A percentile compares a stretch with the other conserved stretches of the same genome.
Evolutionary conservation across 2,113 vertebrate species (phyloP).

Genomic region (Tricholaema leucomelas): DNA sequence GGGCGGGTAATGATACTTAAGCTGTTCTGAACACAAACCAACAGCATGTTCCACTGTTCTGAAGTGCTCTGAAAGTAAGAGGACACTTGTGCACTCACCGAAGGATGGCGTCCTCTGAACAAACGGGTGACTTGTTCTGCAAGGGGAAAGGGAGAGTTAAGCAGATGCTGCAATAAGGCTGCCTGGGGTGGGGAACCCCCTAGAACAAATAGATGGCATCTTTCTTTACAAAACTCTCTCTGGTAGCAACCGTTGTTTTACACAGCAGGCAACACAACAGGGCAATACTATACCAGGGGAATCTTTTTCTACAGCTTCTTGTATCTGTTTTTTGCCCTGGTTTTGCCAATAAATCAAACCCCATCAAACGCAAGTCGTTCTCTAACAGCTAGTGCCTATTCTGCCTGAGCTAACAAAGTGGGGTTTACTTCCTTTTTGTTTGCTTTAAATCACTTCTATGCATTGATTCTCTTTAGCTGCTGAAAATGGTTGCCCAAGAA

Average conservation of each 20-base stretch:
- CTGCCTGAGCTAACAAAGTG: background rate
- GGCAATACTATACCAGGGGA: background rate
- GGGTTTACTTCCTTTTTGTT: background rate
- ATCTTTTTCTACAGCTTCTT: background rate
- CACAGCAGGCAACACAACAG: background rate
- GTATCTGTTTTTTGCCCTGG: background rate
- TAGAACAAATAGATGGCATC: background rate
- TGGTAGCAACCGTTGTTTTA: background rate
- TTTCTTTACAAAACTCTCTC: background rate
- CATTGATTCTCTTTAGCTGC: background rate
- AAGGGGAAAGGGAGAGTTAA: constrained; percentile 63
- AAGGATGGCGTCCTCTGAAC: constrained; percentile 93
- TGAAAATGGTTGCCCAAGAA: background rate
- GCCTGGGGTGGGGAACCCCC: background rate
- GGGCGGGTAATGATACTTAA: background rate
- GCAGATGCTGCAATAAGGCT: background rate
- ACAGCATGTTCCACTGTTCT: background rate
- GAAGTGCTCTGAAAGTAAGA: background rate
- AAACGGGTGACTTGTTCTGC: constrained; percentile 95
- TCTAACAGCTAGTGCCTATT: background rate
- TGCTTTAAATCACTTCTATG: background rate
- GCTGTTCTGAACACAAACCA: background rate
- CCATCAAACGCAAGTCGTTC: background rate
- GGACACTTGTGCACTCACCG: constrained; percentile 83
- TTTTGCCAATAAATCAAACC: background rate